Conservation (phyloP, 2,797 vertebrate genomes). For the Champsocephalus gunnari region DNA sequence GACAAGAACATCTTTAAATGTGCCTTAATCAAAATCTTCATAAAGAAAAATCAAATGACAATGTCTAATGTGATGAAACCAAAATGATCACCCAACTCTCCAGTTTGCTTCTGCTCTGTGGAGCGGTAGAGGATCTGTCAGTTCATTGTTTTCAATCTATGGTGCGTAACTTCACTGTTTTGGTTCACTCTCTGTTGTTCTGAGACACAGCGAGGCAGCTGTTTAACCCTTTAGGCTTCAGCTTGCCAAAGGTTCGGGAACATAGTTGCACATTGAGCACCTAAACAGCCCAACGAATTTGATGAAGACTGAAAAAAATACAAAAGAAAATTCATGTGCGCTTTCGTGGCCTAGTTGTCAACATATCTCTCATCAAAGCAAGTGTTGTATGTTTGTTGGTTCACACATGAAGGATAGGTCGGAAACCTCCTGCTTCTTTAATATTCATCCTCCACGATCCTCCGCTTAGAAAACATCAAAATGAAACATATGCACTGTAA, state of each 20-base stretch:
- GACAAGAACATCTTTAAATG: neutral
- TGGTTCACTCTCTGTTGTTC: neutral
- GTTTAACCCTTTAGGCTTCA: neutral
- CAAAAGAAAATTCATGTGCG: neutral
- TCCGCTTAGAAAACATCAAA: constrained; percentile 36
- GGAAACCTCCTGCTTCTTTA: neutral
- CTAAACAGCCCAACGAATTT: neutral
- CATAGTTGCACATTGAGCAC: neutral
- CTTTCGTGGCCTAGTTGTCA: neutral
- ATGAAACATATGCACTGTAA: constrained; percentile 50
- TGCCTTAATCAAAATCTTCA: neutral
- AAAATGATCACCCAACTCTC: neutral
- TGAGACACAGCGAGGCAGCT: neutral
- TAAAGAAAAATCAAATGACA: neutral
- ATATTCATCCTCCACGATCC: neutral
- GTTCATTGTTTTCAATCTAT: neutral
- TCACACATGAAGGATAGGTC: neutral
- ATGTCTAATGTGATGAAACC: neutral
- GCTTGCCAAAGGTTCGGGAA: neutral
- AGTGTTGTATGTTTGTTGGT: neutral
- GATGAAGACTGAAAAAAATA: neutral
- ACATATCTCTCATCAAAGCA: neutral
- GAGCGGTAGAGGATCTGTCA: neutral
- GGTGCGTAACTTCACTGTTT: no score
- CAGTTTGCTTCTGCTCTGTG: neutral